Percentiles rank a stretch among this genome's conserved stretches.
phyloP scores from a whole-genome alignment of 2,888 invertebrate species.

The Drosophila helvetica region DNA sequence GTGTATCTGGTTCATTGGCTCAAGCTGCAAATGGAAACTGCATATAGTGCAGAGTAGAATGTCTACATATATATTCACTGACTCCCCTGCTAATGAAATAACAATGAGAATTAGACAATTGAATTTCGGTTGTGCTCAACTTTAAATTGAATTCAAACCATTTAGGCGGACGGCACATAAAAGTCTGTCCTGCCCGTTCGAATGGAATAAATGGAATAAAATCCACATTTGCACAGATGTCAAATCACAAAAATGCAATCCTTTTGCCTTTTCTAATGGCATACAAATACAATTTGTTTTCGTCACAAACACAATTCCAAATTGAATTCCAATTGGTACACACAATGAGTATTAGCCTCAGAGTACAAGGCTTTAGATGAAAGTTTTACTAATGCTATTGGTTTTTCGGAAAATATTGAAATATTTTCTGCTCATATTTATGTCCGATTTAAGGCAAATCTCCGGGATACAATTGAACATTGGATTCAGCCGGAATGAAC shows the following conservation, averaged over 20 bases:
- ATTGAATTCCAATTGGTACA: slow-evolving; percentile 35
- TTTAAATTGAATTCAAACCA: slow-evolving; percentile 29
- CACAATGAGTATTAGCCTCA: slow-evolving; percentile 22
- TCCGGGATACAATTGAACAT: not conserved
- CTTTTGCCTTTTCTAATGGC: slow-evolving; percentile 28
- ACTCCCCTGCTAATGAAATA: slow-evolving; percentile 15
- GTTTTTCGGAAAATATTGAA: not conserved
- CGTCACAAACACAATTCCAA: slow-evolving; percentile 34
- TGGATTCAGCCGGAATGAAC: not conserved
- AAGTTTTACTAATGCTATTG: slow-evolving; percentile 1
- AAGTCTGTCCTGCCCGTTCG: slow-evolving; percentile 5
- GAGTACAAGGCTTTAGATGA: not conserved
- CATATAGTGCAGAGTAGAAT: not conserved
- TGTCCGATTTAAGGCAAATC: not conserved
- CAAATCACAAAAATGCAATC: slow-evolving; percentile 39
- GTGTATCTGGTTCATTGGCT: slow-evolving; percentile 10
- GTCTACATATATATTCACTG: not conserved
- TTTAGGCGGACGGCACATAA: slow-evolving; percentile 12
- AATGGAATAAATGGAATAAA: slow-evolving; percentile 34
- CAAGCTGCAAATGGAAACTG: slow-evolving; percentile 13
- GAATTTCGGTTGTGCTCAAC: slow-evolving; percentile 9
- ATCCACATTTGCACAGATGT: slow-evolving; percentile 40
- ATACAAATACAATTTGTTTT: slow-evolving; percentile 45
- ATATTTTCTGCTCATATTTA: not conserved
- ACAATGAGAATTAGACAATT: slow-evolving; percentile 5